These are phyloP conservation scores for Phylloscopus trochiloides DNA, from an alignment of 2,113 vertebrate species.

Conservation along the genomic window DNA sequence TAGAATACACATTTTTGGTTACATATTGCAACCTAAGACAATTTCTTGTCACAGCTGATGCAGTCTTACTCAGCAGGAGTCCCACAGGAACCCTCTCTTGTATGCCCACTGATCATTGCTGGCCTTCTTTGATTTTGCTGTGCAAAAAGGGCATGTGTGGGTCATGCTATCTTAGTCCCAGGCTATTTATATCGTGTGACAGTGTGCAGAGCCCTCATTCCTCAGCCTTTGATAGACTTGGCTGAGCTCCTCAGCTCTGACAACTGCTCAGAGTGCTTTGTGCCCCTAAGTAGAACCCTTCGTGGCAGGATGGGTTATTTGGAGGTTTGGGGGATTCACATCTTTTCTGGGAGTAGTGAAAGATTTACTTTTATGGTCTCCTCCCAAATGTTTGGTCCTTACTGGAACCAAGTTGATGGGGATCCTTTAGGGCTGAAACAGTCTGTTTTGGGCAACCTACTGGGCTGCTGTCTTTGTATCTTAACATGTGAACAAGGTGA, in stretches of 20 bases:
- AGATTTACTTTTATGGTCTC: neutral
- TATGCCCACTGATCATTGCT: neutral
- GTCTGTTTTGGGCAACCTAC: neutral
- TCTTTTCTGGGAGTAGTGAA: neutral
- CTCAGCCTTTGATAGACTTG: neutral
- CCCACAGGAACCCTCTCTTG: neutral
- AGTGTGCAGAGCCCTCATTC: neutral
- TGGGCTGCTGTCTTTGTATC: neutral
- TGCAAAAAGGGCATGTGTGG: neutral
- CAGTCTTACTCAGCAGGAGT: neutral
- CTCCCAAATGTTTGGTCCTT: neutral
- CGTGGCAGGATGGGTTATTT: neutral
- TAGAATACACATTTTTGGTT: too few species aligned
- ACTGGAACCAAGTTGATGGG: fast-evolving
- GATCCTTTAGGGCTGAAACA: neutral
- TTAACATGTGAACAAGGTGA: neutral
- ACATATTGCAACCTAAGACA: too few species aligned
- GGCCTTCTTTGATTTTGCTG: neutral
- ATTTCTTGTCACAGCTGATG: neutral
- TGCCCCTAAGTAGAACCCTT: neutral
- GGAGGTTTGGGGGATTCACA: neutral
- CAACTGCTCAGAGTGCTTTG: neutral
- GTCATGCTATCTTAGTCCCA: neutral
- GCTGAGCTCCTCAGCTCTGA: neutral
- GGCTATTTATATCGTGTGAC: neutral